Conservation (phyloP, 2,113 vertebrate genomes). For the Pteronura brasiliensis region DNA sequence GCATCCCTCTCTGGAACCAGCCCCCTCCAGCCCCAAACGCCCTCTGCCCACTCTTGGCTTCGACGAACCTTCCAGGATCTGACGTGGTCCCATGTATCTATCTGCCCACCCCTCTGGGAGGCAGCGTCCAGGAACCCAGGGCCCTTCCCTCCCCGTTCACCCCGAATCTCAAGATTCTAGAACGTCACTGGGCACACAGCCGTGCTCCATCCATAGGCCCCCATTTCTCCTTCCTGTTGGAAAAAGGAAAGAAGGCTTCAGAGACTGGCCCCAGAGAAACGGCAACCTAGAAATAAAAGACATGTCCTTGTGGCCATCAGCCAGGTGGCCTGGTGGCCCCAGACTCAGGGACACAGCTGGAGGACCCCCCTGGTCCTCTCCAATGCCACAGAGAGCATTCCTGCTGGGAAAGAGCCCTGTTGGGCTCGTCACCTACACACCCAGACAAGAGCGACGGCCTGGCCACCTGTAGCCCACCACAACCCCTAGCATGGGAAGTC, state of each 20-base stretch:
- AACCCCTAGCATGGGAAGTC: fast-evolving
- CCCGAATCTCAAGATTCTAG: background rate
- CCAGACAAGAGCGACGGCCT: background rate
- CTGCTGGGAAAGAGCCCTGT: background rate
- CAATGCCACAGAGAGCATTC: background rate
- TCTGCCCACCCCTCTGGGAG: background rate
- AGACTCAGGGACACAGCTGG: background rate
- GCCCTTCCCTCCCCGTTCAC: fast-evolving
- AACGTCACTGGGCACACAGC: fast-evolving
- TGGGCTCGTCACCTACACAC: background rate
- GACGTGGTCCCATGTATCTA: fast-evolving
- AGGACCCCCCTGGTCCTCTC: background rate
- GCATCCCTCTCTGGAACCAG: fast-evolving
- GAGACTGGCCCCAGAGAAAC: background rate
- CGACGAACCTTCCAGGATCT: fast-evolving
- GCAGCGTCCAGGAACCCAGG: fast-evolving
- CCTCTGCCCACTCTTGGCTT: background rate
- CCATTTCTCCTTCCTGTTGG: background rate
- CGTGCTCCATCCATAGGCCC: fast-evolving
- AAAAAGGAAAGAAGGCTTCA: background rate
- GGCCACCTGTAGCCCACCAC: fast-evolving
- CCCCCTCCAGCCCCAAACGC: fast-evolving
- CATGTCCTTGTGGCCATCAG: fast-evolving
- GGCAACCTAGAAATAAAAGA: too few relatives aligned
- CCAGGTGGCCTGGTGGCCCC: background rate